Conservation (phyloP, 2,797 vertebrate genomes). For the Coregonus ussuriensis region DNA sequence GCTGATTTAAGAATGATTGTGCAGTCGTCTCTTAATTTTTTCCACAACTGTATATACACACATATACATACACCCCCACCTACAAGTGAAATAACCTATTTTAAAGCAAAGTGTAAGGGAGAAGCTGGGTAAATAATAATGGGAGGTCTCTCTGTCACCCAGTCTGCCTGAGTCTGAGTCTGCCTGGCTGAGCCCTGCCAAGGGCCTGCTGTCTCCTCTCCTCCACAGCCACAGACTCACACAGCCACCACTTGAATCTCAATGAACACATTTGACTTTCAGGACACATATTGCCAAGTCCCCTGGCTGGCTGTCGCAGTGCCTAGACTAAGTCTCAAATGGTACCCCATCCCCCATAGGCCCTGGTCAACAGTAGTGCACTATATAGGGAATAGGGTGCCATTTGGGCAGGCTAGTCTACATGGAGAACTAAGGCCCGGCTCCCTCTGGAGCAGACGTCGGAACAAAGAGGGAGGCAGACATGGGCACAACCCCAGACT, state of each 20-base stretch:
- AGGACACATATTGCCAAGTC: constrained; percentile 75
- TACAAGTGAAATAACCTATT: not conserved
- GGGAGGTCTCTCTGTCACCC: constrained; percentile 37
- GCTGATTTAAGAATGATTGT: no score
- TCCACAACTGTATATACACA: no score
- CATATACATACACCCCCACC: not conserved
- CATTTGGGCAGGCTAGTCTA: not conserved
- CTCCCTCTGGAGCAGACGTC: constrained; percentile 66
- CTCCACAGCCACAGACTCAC: constrained; percentile 10
- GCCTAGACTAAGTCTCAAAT: constrained; percentile 15
- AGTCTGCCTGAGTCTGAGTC: constrained; percentile 46
- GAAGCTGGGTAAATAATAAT: constrained; percentile 47
- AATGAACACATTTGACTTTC: constrained; percentile 84
- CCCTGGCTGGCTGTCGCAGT: constrained; percentile 53
- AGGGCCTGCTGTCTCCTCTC: constrained; percentile 61
- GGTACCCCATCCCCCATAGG: not conserved
- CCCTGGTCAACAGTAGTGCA: not conserved
- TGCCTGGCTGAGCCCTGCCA: constrained; percentile 44
- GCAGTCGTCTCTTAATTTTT: no score
- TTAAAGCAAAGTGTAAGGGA: constrained; percentile 32
- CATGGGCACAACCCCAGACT: constrained; percentile 61
- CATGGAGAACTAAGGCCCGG: constrained; percentile 56
- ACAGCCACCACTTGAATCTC: constrained; percentile 79
- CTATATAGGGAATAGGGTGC: not conserved
- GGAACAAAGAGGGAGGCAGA: constrained; percentile 64